A percentile compares a stretch with the other conserved stretches of the same genome.
phyloP scores from a whole-genome alignment of 2,888 invertebrate species.

The Rotaria macrura region DNA sequence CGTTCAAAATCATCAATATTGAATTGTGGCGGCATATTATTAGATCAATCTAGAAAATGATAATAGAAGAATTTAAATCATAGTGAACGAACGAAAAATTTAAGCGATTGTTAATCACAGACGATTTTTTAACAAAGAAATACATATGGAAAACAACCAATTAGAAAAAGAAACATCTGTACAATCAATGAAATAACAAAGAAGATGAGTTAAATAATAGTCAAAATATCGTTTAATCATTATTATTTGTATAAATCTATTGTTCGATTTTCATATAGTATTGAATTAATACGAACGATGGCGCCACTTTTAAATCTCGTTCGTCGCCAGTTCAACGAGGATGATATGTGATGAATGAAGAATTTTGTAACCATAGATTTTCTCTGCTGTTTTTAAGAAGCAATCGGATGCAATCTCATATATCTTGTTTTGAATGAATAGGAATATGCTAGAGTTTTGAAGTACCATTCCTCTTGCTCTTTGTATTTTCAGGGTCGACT shows the following conservation, averaged over 20 bases:
- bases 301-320: neutral
- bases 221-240: neutral
- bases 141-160: neutral
- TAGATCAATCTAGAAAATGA: neutral
- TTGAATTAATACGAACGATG: neutral
- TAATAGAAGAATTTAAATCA: neutral
- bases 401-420: too few species aligned
- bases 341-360: too few species aligned
- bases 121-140: neutral
- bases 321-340: too few species aligned
- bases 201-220: neutral
- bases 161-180: neutral
- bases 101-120: neutral
- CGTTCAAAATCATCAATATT: conserved; percentile 18
- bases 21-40: neutral
- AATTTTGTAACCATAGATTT: too few species aligned
- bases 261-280: neutral
- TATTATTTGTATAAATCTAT: neutral
- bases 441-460: too few species aligned
- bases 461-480: too few species aligned
- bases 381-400: too few species aligned
- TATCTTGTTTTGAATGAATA: too few species aligned
- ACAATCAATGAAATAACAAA: neutral
- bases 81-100: neutral
- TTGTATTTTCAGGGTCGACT: too few species aligned